Evolutionary conservation across 2,797 vertebrate species (phyloP).

Genomic region (Sebastolobus altivelis): DNA sequence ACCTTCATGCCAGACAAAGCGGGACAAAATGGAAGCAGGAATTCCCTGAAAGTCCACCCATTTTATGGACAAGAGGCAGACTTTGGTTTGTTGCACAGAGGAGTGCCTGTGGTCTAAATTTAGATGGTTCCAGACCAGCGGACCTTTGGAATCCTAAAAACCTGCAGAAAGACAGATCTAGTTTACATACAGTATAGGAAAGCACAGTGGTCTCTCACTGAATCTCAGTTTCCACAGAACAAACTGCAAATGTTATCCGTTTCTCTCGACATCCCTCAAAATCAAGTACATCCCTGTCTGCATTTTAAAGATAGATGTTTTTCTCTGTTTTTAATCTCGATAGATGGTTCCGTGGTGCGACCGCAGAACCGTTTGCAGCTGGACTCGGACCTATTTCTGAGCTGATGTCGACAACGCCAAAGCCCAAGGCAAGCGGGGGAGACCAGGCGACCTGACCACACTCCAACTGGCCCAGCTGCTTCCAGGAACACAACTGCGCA

Average conservation of each 20-base stretch:
- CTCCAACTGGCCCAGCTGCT: conserved; percentile 64
- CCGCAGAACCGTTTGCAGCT: conserved; percentile 81
- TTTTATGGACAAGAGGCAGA: conserved; percentile 56
- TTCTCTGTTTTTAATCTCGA: conserved; percentile 55
- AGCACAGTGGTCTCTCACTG: conserved; percentile 19
- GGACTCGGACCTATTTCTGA: conserved; percentile 81
- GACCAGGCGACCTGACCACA: conserved; percentile 79
- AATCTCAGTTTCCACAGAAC: conserved; percentile 28
- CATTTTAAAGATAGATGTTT: conserved; percentile 69
- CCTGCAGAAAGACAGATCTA: conserved; percentile 31
- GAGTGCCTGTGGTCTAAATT: conserved; percentile 73
- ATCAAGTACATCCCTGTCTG: conserved; percentile 49
- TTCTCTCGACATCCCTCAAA: conserved; percentile 36
- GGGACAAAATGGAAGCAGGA: conserved; percentile 63
- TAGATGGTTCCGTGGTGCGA: conserved; percentile 75
- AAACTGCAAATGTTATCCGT: conserved; percentile 42
- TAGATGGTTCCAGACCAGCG: conserved; percentile 76
- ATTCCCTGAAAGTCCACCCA: conserved; percentile 56
- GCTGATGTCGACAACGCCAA: conserved; percentile 78
- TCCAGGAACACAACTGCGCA: conserved; percentile 78
- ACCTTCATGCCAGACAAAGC: conserved; percentile 55
- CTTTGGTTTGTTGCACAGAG: conserved; percentile 56
- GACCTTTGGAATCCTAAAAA: conserved; percentile 69
- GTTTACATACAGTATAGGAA: conserved; percentile 26
- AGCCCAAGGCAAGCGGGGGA: conserved; percentile 72